phyloP scores from a whole-genome alignment of 2,888 invertebrate genomes.

The Scotopteryx bipunctaria region DNA sequence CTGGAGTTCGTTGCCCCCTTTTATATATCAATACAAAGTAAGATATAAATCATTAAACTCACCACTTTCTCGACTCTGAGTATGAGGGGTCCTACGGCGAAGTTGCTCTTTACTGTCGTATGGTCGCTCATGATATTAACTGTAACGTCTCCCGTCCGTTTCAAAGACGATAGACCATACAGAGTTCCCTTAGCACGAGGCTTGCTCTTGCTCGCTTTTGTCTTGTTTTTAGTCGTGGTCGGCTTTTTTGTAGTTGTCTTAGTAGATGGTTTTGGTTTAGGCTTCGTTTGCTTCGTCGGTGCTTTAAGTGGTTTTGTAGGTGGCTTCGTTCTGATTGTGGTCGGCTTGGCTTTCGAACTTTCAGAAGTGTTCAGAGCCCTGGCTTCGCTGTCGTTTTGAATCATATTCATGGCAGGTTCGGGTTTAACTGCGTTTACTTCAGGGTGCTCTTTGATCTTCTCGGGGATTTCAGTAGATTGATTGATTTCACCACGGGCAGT shows the following conservation, averaged over 20 bases:
- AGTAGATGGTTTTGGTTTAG: conserved; percentile 63
- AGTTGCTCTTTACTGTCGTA: conserved; percentile 92
- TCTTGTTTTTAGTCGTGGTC: conserved; percentile 61
- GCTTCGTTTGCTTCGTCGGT: conserved; percentile 61
- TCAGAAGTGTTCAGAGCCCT: conserved; percentile 67
- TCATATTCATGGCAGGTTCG: conserved; percentile 39
- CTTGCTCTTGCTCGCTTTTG: conserved; percentile 76
- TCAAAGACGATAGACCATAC: conserved; percentile 90
- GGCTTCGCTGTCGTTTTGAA: conserved; percentile 45
- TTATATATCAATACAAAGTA: conserved; percentile 12
- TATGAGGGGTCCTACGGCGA: conserved; percentile 90
- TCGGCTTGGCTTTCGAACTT: conserved; percentile 66
- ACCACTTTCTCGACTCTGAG: conserved; percentile 91
- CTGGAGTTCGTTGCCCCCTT: conserved; percentile 2
- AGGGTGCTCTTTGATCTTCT: conserved; percentile 48
- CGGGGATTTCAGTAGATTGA: conserved; percentile 51
- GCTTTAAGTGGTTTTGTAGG: conserved; percentile 53
- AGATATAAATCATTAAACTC: conserved; percentile 35
- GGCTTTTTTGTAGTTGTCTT: conserved; percentile 67
- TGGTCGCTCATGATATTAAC: conserved; percentile 91
- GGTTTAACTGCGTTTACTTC: conserved; percentile 48
- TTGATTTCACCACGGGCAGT: conserved; percentile 60
- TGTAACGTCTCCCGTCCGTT: conserved; percentile 90
- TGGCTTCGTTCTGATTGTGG: conserved; percentile 52
- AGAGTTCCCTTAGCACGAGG: conserved; percentile 90